These are phyloP conservation scores for Spea multiplicata DNA, from an alignment of 2,113 vertebrate genomes.

Conservation along the genomic window DNA sequence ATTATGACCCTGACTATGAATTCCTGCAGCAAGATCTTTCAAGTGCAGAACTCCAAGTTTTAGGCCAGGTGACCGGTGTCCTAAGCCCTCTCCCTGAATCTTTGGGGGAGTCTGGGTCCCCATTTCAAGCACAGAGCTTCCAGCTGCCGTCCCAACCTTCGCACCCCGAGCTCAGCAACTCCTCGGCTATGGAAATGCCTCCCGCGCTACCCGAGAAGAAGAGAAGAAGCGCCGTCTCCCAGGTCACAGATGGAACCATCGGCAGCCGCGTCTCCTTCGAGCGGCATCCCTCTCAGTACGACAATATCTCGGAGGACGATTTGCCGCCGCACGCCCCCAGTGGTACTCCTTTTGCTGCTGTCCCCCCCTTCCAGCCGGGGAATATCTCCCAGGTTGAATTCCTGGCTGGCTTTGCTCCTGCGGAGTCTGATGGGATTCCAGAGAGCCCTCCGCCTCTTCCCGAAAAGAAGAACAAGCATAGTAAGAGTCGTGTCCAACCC, in stretches of 20 bases:
- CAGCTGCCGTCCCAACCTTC: slow-evolving; percentile 63
- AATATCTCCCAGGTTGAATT: slow-evolving; percentile 70
- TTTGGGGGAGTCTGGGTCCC: slow-evolving; percentile 77
- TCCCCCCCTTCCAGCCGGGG: slow-evolving; percentile 78
- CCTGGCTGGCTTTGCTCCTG: slow-evolving; percentile 67
- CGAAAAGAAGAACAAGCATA: slow-evolving; percentile 94
- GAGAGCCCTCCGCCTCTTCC: slow-evolving; percentile 90
- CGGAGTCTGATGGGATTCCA: slow-evolving; percentile 67
- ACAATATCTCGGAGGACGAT: slow-evolving; percentile 91
- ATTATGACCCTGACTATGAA: slow-evolving; percentile 96
- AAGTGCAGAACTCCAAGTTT: slow-evolving; percentile 75
- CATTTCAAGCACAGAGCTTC: slow-evolving; percentile 77
- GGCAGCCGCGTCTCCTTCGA: slow-evolving; percentile 76
- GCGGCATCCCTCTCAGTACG: slow-evolving; percentile 87
- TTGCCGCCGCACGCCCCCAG: slow-evolving; percentile 61
- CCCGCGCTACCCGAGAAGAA: slow-evolving; percentile 94
- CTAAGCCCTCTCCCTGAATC: slow-evolving; percentile 91
- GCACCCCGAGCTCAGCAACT: slow-evolving; percentile 56
- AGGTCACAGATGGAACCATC: slow-evolving; percentile 59
- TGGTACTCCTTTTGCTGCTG: slow-evolving; percentile 72
- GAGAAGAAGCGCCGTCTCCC: slow-evolving; percentile 77
- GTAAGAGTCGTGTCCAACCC: slow-evolving; percentile 67
- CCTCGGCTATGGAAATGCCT: slow-evolving; percentile 64
- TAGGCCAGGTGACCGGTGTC: slow-evolving; percentile 65
- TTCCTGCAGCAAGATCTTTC: slow-evolving; percentile 97